Conservation (phyloP, 2,888 invertebrate genomes). For the Cyclophora punctaria region DNA sequence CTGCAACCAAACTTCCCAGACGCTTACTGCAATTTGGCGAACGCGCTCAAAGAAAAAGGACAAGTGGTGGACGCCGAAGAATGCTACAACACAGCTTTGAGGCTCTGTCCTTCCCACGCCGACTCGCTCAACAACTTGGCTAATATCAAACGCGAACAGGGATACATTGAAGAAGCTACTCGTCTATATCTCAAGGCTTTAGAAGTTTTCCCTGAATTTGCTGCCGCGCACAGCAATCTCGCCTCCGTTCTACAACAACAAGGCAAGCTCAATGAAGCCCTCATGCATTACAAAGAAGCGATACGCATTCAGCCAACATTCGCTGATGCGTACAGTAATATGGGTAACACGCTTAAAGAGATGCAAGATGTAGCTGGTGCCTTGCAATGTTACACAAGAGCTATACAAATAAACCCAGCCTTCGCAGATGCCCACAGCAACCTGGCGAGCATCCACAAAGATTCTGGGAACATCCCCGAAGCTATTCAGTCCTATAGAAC, state of each 20-base stretch:
- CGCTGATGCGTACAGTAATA: conserved; percentile 99
- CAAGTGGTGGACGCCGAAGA: conserved; percentile 97
- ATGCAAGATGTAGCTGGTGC: conserved; percentile 99
- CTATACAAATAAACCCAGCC: conserved; percentile 99
- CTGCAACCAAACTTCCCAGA: conserved; percentile 99
- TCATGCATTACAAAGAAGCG: conserved; percentile 99
- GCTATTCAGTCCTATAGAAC: conserved; percentile 98
- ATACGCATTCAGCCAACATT: conserved; percentile 99
- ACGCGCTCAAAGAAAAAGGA: conserved; percentile 99
- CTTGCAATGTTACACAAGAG: conserved; percentile 97
- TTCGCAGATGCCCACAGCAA: conserved; percentile 99
- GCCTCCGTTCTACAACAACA: conserved; percentile 99
- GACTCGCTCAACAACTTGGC: conserved; percentile 99
- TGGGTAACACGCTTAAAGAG: conserved; percentile 99
- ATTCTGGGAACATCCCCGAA: conserved; percentile 99
- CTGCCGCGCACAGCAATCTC: conserved; percentile 98
- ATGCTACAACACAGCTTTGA: conserved; percentile 97
- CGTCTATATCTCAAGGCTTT: conserved; percentile 93
- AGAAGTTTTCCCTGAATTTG: conserved; percentile 98
- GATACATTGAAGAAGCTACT: conserved; percentile 98
- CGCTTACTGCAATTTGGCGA: conserved; percentile 99
- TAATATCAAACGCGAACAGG: conserved; percentile 99
- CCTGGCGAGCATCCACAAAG: conserved; percentile 99
- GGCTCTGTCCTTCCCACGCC: conserved; percentile 96
- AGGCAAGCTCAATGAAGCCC: conserved; percentile 95